Conservation (phyloP, 2,797 vertebrate genomes). For the Chloroceryle amazona region DNA sequence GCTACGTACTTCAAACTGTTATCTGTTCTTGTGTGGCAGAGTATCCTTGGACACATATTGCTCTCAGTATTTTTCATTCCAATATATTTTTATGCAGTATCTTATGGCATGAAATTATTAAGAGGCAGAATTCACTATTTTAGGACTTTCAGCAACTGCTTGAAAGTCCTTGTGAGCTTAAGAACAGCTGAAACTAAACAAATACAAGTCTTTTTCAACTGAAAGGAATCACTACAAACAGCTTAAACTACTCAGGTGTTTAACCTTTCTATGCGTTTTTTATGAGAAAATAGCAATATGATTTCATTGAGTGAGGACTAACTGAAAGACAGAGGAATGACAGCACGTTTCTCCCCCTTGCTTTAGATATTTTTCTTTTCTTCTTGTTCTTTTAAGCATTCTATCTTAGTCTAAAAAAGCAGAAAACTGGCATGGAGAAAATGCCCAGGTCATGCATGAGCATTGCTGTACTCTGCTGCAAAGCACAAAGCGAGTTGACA, state of each 20-base stretch:
- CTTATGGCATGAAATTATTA: not conserved
- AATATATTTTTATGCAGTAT: not conserved
- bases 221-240: not conserved
- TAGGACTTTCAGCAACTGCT: not conserved
- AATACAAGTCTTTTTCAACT: not conserved
- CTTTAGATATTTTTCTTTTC: conserved; percentile 21
- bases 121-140: conserved; percentile 21
- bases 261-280: conserved; percentile 31
- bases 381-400: not conserved
- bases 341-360: not conserved
- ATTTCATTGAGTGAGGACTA: conserved; percentile 10
- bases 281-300: not conserved
- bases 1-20: conserved; percentile 68
- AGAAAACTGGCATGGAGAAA: not conserved
- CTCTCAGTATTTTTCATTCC: not conserved
- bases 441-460: not conserved
- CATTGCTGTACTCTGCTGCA: not conserved
- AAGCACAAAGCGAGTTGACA: not conserved
- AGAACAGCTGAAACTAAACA: not conserved
- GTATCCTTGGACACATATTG: not conserved
- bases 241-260: conserved; percentile 4
- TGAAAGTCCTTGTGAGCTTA: not conserved
- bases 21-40: conserved; percentile 56
- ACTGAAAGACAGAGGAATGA: not conserved
- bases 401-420: not conserved